Percentiles rank a stretch among this genome's conserved stretches.
Conservation (phyloP, 2,888 invertebrate species). For the Lamellibrachia satsuma region DNA sequence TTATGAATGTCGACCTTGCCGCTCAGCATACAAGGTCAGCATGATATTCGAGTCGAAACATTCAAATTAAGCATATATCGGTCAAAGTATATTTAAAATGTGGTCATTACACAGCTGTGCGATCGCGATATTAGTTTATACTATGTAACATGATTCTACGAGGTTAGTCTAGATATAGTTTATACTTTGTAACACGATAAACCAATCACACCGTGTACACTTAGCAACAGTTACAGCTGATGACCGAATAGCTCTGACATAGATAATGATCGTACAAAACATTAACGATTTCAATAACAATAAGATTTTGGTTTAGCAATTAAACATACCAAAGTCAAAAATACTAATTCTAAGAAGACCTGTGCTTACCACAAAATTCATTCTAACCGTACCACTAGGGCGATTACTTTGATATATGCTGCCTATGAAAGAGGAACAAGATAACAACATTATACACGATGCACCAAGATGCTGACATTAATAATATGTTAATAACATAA, state of each 20-base stretch:
- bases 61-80: no score
- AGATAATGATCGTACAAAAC: neutral
- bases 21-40: no score
- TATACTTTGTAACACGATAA: no score
- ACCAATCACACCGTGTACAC: no score
- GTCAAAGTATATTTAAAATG: no score
- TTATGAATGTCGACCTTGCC: no score
- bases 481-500: neutral
- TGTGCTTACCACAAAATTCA: neutral
- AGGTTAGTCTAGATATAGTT: no score
- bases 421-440: slow-evolving; percentile 12
- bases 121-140: no score
- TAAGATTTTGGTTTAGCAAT: neutral
- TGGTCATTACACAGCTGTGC: no score
- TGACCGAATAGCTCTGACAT: neutral
- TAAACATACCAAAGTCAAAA: neutral
- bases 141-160: no score
- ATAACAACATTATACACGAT: neutral
- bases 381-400: neutral
- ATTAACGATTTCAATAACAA: slow-evolving; percentile 8
- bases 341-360: slow-evolving; percentile 17
- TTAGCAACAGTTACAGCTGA: neutral
- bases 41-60: no score
- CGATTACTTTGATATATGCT: neutral
- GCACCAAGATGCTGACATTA: neutral